Evolutionary conservation across 2,888 invertebrate genomes (phyloP).

Genomic region (Cheilosia vulpina): DNA sequence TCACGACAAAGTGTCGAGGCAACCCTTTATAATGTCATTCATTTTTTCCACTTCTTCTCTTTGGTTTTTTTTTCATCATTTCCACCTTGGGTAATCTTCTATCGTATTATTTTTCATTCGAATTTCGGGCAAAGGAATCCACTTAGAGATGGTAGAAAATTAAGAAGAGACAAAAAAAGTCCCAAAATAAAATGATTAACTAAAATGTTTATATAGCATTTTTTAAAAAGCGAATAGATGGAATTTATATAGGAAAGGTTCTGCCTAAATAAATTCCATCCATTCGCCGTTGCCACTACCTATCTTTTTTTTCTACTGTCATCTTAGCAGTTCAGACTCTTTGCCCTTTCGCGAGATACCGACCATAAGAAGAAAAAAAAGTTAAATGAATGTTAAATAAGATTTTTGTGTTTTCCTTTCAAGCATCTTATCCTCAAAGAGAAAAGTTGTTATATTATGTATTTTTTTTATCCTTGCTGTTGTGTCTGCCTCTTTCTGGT

Average conservation of each 20-base stretch:
- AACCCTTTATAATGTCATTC: neutral
- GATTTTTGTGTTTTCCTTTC: constrained; percentile 57
- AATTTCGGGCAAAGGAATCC: constrained; percentile 16
- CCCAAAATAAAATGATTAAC: constrained; percentile 51
- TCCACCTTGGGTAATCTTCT: neutral
- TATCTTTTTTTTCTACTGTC: constrained; percentile 5
- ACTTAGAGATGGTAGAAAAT: constrained; percentile 39
- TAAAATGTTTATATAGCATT: constrained; percentile 3
- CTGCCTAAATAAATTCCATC: neutral
- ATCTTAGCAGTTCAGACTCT: constrained; percentile 9
- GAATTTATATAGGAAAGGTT: too few species aligned
- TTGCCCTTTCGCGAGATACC: neutral
- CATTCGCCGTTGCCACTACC: constrained; percentile 11
- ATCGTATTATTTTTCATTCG: neutral
- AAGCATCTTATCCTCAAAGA: constrained; percentile 45
- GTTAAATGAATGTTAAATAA: constrained; percentile 72
- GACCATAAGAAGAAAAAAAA: constrained; percentile 20
- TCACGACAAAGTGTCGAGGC: neutral
- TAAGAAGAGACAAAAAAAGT: constrained; percentile 19
- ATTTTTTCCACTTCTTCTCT: neutral
- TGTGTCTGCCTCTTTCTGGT: constrained; percentile 2
- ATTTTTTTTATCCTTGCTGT: neutral
- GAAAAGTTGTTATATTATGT: constrained; percentile 3
- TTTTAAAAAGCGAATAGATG: too few species aligned
- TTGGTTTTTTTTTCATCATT: neutral